Evolutionary conservation across 2,797 vertebrate species (phyloP).

Genomic region (Helostoma temminkii): DNA sequence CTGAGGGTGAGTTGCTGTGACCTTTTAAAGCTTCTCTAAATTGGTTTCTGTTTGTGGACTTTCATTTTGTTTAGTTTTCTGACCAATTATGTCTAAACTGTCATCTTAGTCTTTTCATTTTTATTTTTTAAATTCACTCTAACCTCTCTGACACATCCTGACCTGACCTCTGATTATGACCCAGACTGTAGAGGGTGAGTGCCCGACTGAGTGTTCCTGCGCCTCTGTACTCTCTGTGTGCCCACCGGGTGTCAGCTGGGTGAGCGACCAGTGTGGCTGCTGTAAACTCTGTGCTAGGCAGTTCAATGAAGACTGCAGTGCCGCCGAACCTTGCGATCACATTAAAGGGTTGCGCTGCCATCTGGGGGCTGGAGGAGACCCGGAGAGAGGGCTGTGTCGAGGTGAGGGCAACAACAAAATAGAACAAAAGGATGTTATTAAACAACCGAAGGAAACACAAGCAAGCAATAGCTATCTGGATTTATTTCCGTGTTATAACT

Average conservation of each 20-base stretch:
- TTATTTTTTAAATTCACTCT: neutral
- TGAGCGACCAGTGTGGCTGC: constrained; percentile 81
- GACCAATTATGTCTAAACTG: neutral
- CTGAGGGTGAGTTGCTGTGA: constrained; percentile 66
- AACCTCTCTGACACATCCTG: neutral
- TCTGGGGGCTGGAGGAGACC: constrained; percentile 79
- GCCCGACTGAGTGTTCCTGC: constrained; percentile 77
- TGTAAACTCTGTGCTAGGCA: constrained; percentile 84
- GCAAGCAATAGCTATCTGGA: neutral
- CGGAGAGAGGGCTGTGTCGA: constrained; percentile 80
- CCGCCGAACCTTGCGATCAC: constrained; percentile 81
- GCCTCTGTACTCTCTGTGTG: constrained; percentile 61
- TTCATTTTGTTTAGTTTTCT: neutral
- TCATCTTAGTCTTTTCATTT: neutral
- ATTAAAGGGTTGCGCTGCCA: constrained; percentile 87
- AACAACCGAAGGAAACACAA: neutral
- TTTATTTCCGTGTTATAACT: neutral
- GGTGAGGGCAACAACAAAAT: constrained; percentile 61
- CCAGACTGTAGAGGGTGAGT: constrained; percentile 65
- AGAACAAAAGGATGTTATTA: neutral
- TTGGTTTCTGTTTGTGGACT: neutral
- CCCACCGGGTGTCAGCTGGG: constrained; percentile 79
- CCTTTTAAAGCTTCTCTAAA: constrained; percentile 5
- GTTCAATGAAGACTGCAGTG: constrained; percentile 84
- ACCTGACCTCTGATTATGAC: constrained; percentile 36